These are phyloP conservation scores for Anhinga anhinga DNA, from an alignment of 2,113 vertebrate genomes.

Conservation along the genomic window DNA sequence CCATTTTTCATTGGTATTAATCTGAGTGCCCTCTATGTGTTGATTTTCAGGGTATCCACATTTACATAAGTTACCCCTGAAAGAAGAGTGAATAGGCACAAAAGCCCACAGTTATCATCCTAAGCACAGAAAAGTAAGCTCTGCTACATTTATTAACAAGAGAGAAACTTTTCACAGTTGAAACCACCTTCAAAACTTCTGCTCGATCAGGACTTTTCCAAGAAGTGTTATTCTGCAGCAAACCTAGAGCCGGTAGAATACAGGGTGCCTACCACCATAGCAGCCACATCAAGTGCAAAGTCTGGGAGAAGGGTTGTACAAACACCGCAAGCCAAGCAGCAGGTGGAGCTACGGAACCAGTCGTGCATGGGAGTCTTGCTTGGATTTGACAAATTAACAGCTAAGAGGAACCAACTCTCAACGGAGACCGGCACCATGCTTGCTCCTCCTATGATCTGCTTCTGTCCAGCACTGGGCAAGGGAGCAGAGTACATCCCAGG, in stretches of 20 bases:
- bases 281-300: background rate
- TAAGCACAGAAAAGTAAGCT: background rate
- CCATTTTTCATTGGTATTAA: conserved; percentile 76
- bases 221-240: background rate
- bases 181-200: background rate
- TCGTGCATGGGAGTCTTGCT: background rate
- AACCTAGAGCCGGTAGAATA: background rate
- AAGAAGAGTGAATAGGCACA: rapidly evolving
- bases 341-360: background rate
- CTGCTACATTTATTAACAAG: background rate
- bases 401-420: background rate
- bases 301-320: background rate
- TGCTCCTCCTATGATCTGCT: background rate
- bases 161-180: background rate
- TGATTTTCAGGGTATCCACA: conserved; percentile 77
- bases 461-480: background rate
- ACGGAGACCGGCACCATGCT: background rate
- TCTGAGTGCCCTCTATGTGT: conserved; percentile 74
- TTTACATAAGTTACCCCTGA: conserved; percentile 74
- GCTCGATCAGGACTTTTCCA: background rate
- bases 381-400: background rate
- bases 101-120: background rate
- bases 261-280: rapidly evolving
- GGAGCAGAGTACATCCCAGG: background rate
- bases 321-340: background rate